These are phyloP conservation scores for Calephelis perditalis DNA, from an alignment of 2,888 invertebrate genomes.

Conservation along the genomic window DNA sequence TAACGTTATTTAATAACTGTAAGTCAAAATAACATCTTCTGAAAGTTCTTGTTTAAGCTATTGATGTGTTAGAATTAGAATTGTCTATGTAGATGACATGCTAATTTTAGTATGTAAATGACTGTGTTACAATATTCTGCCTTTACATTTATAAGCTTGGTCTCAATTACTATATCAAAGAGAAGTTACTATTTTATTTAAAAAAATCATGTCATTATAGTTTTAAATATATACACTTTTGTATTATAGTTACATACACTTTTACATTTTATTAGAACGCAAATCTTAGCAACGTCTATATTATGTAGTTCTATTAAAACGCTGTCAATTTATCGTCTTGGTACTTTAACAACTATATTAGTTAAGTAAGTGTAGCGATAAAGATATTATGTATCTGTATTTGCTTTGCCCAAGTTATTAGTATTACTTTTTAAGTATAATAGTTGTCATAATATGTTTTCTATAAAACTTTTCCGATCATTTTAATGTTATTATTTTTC, in stretches of 20 bases:
- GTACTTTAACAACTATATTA: slow-evolving; percentile 55
- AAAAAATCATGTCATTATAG: slow-evolving; percentile 1
- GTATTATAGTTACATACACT: slow-evolving; percentile 2
- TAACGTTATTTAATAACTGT: slow-evolving; percentile 17
- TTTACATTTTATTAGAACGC: slow-evolving; percentile 12
- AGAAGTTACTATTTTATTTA: slow-evolving; percentile 15
- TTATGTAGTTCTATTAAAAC: slow-evolving; percentile 56
- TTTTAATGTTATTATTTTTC: too few species aligned
- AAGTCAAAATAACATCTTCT: slow-evolving; percentile 21
- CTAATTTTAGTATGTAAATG: slow-evolving; percentile 22
- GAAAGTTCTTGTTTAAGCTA: slow-evolving; percentile 24
- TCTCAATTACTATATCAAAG: slow-evolving; percentile 50
- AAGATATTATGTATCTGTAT: slow-evolving; percentile 35
- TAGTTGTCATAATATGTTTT: too few species aligned
- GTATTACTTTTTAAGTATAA: slow-evolving; percentile 13
- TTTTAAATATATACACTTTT: slow-evolving; percentile 6
- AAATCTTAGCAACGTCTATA: slow-evolving; percentile 38
- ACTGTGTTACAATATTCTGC: slow-evolving; percentile 43
- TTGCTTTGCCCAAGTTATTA: slow-evolving; percentile 41
- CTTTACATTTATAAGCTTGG: slow-evolving; percentile 55
- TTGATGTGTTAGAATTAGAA: slow-evolving; percentile 22
- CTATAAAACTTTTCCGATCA: too few species aligned
- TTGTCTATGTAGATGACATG: slow-evolving; percentile 25
- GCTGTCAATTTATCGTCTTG: slow-evolving; percentile 73
- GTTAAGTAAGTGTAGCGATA: slow-evolving; percentile 48